Conservation (phyloP, 35 echinoderm and acorn worm genomes). For the Ptychodera flava region DNA sequence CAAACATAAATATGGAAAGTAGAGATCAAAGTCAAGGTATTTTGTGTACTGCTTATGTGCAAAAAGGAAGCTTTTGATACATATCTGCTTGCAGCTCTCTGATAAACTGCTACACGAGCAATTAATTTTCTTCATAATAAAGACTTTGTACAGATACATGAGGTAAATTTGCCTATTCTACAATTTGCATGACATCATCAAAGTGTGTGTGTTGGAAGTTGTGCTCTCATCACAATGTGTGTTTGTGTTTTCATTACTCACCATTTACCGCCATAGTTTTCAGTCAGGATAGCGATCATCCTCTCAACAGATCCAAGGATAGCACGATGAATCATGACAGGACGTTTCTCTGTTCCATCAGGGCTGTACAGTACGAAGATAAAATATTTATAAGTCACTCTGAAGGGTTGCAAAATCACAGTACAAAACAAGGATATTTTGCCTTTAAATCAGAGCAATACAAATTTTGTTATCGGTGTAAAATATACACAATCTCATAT, state of each 20-base stretch:
- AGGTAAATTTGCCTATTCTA: too few relatives aligned
- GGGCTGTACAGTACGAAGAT: constrained; percentile 32
- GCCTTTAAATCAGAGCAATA: background rate
- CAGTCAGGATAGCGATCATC: constrained; percentile 91
- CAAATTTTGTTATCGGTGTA: too few relatives aligned
- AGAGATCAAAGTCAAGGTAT: background rate
- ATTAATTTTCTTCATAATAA: too few relatives aligned
- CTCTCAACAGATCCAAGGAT: constrained; percentile 89
- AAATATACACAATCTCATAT: too few relatives aligned
- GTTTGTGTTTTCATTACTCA: too few relatives aligned
- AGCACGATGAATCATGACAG: constrained; percentile 94
- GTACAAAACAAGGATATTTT: background rate
- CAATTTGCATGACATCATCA: too few relatives aligned
- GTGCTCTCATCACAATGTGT: too few relatives aligned
- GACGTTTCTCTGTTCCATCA: constrained; percentile 92
- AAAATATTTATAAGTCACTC: background rate
- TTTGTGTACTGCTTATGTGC: background rate
- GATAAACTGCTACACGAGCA: constrained; percentile 3
- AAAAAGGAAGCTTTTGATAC: background rate
- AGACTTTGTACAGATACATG: too few relatives aligned
- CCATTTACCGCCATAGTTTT: constrained; percentile 96
- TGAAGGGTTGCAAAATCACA: background rate
- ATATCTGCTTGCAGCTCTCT: background rate
- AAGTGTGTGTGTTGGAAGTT: too few relatives aligned
- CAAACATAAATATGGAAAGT: background rate